Evolutionary conservation across 2,113 vertebrate genomes (phyloP).

Genomic region (Panthera uncia): DNA sequence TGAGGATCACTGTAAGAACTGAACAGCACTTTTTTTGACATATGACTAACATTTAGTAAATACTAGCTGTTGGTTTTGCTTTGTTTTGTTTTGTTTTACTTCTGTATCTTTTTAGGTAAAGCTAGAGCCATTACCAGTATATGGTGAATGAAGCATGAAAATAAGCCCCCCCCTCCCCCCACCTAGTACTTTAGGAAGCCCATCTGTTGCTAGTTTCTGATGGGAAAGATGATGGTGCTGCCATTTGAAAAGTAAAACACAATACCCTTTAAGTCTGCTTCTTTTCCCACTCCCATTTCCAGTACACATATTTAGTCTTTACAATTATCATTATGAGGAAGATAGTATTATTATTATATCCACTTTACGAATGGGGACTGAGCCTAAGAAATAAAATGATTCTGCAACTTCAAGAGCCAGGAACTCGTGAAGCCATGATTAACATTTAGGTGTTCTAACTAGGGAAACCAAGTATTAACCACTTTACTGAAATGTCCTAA

Average conservation of each 20-base stretch:
- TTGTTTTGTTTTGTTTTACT: neutral
- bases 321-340: neutral
- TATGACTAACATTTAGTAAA: neutral
- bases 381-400: neutral
- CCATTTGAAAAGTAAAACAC: neutral
- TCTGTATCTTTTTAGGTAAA: slow-evolving; percentile 4
- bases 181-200: neutral
- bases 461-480: neutral
- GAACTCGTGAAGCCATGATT: neutral
- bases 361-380: neutral
- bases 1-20: neutral
- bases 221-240: neutral
- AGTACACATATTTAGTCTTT: neutral
- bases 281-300: neutral
- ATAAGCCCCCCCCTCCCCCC: neutral
- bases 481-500: neutral
- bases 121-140: neutral
- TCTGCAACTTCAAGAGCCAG: neutral
- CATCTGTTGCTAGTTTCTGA: neutral
- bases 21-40: neutral
- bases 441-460: neutral
- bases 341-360: neutral
- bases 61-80: neutral
- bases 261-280: neutral
- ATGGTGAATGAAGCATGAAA: neutral